A percentile compares a stretch with the other conserved stretches of the same genome.
These are phyloP conservation scores for Chionodraco myersi DNA, from an alignment of 2,113 vertebrate species.

Conservation along the genomic window DNA sequence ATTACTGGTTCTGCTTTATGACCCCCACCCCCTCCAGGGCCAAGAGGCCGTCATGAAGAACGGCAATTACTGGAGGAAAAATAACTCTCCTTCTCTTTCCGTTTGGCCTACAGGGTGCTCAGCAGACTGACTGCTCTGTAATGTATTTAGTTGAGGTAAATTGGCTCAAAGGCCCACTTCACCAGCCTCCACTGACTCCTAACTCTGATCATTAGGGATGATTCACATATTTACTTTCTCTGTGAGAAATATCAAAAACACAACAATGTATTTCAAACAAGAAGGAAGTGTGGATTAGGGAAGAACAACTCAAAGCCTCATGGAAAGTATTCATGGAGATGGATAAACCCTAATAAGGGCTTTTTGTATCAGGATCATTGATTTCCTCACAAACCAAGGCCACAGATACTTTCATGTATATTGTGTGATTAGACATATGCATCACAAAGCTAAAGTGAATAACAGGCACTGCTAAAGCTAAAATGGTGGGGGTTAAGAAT, in stretches of 20 bases:
- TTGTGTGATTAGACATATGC: background rate
- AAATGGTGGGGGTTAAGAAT: background rate
- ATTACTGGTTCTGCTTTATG: constrained; percentile 11
- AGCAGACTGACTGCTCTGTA: constrained; percentile 1
- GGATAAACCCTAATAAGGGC: background rate
- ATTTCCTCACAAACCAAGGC: constrained; percentile 9
- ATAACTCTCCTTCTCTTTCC: constrained; percentile 3
- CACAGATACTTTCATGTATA: background rate
- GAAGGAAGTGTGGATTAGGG: background rate
- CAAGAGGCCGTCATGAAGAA: constrained; percentile 33
- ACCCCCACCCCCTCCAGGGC: background rate
- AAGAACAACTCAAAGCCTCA: background rate
- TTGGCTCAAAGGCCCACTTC: background rate
- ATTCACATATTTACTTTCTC: constrained; percentile 39
- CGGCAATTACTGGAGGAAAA: constrained; percentile 36
- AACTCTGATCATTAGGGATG: constrained; percentile 30
- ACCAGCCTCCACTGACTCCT: constrained; percentile 1
- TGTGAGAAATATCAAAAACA: constrained; percentile 27
- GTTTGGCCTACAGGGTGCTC: constrained; percentile 1
- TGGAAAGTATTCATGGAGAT: constrained; percentile 4
- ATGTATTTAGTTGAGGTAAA: too few relatives aligned
- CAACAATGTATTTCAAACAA: background rate
- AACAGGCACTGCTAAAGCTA: background rate
- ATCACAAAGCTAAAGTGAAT: background rate
- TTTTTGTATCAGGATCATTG: constrained; percentile 4